These are phyloP conservation scores for Galeopterus variegatus DNA, from an alignment of 2,113 vertebrate species.

Conservation along the genomic window DNA sequence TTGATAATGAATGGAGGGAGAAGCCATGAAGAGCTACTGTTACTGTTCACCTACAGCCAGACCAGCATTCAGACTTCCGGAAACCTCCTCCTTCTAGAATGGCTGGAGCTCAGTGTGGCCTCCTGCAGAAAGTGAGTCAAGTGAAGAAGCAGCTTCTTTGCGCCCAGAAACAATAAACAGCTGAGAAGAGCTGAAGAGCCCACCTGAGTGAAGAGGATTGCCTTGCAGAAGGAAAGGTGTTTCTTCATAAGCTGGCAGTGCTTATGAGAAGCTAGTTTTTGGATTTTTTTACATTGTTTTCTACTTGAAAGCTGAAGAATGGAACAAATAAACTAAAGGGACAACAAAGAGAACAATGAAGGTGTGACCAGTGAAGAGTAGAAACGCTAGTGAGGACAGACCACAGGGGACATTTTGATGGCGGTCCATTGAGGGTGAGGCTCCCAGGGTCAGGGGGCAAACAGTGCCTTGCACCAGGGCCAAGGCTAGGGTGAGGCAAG, in stretches of 20 bases:
- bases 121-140: background rate
- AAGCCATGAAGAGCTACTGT: background rate
- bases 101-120: background rate
- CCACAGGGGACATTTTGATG: too few species aligned
- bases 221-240: background rate
- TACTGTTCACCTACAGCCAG: background rate
- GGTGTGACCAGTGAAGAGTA: rapidly evolving
- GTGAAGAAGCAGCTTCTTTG: background rate
- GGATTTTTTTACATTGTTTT: background rate
- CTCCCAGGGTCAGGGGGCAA: background rate
- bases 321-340: background rate
- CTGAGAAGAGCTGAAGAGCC: background rate
- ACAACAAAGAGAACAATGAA: background rate
- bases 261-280: conserved; percentile 9
- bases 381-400: background rate
- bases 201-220: background rate
- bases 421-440: background rate
- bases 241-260: background rate
- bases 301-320: background rate
- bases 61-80: background rate
- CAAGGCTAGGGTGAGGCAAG: background rate
- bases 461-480: background rate
- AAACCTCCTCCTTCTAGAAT: background rate
- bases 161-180: background rate
- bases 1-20: background rate